A percentile compares a stretch with the other conserved stretches of the same genome.
These are phyloP conservation scores for Scomber scombrus DNA, from an alignment of 2,113 vertebrate genomes.

Conservation along the genomic window DNA sequence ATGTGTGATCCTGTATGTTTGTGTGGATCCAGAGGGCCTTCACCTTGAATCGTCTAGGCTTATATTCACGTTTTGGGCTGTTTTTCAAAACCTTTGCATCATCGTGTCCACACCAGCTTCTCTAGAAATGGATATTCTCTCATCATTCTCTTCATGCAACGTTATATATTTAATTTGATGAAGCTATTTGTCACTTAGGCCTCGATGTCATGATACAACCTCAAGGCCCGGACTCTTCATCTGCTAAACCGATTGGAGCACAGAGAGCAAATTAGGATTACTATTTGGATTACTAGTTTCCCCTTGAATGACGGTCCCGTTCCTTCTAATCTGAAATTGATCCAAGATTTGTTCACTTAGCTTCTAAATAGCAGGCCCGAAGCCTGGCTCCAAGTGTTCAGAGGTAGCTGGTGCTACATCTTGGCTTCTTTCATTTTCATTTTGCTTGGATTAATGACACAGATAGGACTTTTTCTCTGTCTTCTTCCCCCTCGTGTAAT, in stretches of 20 bases:
- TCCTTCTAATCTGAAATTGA: slow-evolving; percentile 70
- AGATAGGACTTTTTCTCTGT: too few species aligned
- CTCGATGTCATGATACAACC: slow-evolving; percentile 27
- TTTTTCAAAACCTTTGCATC: slow-evolving; percentile 22
- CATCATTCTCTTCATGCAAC: not conserved
- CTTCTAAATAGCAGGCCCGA: too few species aligned
- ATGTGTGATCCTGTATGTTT: not conserved
- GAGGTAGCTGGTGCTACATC: too few species aligned
- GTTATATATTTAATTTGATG: slow-evolving; percentile 29
- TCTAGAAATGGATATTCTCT: slow-evolving; percentile 23
- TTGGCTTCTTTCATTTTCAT: too few species aligned
- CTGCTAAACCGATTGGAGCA: slow-evolving; percentile 47
- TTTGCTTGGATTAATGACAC: too few species aligned
- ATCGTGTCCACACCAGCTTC: not conserved
- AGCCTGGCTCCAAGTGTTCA: too few species aligned
- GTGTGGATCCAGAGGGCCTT: slow-evolving; percentile 4
- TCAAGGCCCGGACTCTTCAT: slow-evolving; percentile 19
- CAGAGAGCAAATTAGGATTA: slow-evolving; percentile 67
- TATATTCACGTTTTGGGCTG: not conserved
- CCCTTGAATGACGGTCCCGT: slow-evolving; percentile 49
- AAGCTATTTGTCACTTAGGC: slow-evolving; percentile 37
- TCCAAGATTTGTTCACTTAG: slow-evolving; percentile 40
- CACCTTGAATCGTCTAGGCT: slow-evolving; percentile 9
- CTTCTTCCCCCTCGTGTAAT: too few species aligned
- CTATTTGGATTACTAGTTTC: slow-evolving; percentile 57